Percentiles rank a stretch among this genome's conserved stretches.
Conservation (phyloP, 2,797 vertebrate genomes). For the Xyrichtys novacula region DNA sequence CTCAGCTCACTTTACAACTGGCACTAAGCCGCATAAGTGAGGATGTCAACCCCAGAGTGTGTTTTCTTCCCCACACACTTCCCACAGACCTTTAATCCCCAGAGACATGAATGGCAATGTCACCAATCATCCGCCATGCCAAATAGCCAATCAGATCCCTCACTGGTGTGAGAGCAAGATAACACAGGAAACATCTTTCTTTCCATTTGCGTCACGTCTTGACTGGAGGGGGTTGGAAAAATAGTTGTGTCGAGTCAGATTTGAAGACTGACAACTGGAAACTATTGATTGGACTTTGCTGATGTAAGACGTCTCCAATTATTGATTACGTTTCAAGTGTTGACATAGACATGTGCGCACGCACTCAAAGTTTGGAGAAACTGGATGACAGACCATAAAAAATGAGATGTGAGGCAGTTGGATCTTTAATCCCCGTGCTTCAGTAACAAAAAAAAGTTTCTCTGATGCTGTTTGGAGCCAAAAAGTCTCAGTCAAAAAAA, state of each 20-base stretch:
- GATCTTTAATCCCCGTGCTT: not conserved
- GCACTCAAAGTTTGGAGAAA: not conserved
- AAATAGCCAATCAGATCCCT: constrained; percentile 66
- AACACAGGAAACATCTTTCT: constrained; percentile 49
- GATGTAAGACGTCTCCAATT: constrained; percentile 41
- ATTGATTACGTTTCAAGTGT: constrained; percentile 62
- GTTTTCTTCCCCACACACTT: constrained; percentile 9
- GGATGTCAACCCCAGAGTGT: constrained; percentile 32
- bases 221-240: constrained; percentile 15
- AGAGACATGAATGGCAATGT: constrained; percentile 45
- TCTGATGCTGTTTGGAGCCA: no score
- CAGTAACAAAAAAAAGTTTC: no score
- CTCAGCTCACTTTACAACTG: constrained; percentile 1
- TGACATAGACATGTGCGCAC: not conserved
- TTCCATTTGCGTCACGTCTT: constrained; percentile 48
- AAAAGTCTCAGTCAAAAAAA: no score
- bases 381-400: not conserved
- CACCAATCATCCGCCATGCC: constrained; percentile 33
- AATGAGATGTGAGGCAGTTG: not conserved
- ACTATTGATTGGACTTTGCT: constrained; percentile 52
- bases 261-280: constrained; percentile 62
- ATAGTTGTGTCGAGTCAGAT: constrained; percentile 24
- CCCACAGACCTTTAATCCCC: constrained; percentile 31
- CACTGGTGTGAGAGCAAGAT: constrained; percentile 65
- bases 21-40: constrained; percentile 29